Base-by-base conservation (phyloP, 1,140 invertebrate genomes). In the Gryllus bimaculatus region DNA sequence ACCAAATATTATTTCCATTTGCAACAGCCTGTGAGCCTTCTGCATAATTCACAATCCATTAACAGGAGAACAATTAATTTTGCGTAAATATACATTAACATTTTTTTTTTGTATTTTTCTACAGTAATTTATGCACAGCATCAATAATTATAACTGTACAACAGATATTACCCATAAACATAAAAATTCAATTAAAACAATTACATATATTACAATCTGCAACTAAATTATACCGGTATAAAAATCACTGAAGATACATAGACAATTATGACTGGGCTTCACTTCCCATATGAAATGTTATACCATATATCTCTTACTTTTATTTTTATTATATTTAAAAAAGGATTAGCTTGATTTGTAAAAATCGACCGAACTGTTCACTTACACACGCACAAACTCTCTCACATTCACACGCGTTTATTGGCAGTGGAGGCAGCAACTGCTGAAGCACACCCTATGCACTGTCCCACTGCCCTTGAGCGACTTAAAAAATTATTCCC, bases 151-250 rank as follows among this genome's bases (percentile, higher is more conserved):
- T 73, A 47, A 48, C 73, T 78, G 73, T 75, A 79, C 78, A 74
- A 79, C 74, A 79, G 47, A 79, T 79, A 79, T 79, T 47, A 79
- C 73, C 73, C 78, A 79, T 79, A 79, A 78, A 79, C 74, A 74
- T 79, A 75, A 48, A n/a, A 75, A 73, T 48, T 75, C 78, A 79
- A 79, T 74, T 75, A 79, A 79, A 79, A 75, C 73, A 79, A 74
- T 47, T 75, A 79, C 74, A 75, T 79, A 79, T 79, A 79, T 75
- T 75, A 48, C 73, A 75, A 77, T 75, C 74, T 79, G 74, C 48
- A 79, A 79, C 78, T 79, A 79, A 79, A 79, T 66, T 20, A 79
- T 79, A 79, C 75, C 79, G 76, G 54, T 79, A 79, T 79, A 79
- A 79, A 79, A 79, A 79, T 73, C 76, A 76, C 75, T 76, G 48